Evolutionary conservation across 2,888 invertebrate species (phyloP), one percentile per base, ranked within the genome.

Genomic region (Cephus runcator): DNA sequence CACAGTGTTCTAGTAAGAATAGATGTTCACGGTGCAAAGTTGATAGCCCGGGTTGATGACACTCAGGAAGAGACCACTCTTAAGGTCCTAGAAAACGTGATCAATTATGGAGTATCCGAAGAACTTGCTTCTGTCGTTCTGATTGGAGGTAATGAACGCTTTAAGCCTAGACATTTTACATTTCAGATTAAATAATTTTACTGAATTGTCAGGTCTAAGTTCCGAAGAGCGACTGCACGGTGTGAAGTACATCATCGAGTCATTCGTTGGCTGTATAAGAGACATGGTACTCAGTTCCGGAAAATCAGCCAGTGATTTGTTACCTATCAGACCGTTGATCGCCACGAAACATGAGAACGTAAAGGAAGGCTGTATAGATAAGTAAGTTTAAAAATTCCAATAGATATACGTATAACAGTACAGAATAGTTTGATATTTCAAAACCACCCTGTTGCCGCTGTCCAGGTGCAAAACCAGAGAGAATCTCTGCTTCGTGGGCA

Each of bases 181-280:
- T 33, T 33, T n/a, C 23, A 36, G 69, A 77, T 34, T 71, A 31
- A 35, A 15, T 34, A 33, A 31, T 77, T n/a, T 11, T 33, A 35
- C 12, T 12, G 12, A 75, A 40, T 76, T 86, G 89, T 69, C 88
- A 96, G 96, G 97, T 87, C 92, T 97, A 82, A 97, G 97, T 87
- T 97, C 97, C 1, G 97, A 97, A 92, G 97, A 97, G 91, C 95
- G 96, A 90, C 93, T 97, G 35, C 96, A 97, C 89, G 97, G 97
- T 77, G 97, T 97, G 0, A 97, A 97, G 92, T 98, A 97, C 90
- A 97, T 97, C 80, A 97, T 97, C 85, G 97, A 97, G 92, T 97
- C 97, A 11, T 98, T 98, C 90, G 97, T 97, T 36, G 98, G 98
- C 3, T 98, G 98, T 89, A 97, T 98, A 85, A 95, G 96, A 87